phyloP scores from a whole-genome alignment of 2,888 invertebrate species.

The Reticulitermes lucifugus region DNA sequence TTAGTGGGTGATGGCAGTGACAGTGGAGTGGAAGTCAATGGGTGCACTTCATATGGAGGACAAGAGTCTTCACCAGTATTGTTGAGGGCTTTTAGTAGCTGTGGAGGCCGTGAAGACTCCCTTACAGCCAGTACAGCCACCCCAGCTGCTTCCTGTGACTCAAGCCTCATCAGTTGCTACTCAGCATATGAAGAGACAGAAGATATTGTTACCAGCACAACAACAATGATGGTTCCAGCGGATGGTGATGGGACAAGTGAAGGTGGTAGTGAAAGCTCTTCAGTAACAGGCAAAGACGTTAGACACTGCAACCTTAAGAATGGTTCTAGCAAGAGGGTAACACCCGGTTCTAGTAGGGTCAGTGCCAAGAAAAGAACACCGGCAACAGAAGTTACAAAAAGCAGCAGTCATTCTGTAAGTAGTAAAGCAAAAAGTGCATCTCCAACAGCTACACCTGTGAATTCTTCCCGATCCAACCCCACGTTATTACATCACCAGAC shows the following conservation, averaged over 20 bases:
- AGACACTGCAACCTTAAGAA: slow-evolving; percentile 49
- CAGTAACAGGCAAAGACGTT: slow-evolving; percentile 68
- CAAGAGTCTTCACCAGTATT: slow-evolving; percentile 62
- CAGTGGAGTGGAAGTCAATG: slow-evolving; percentile 81
- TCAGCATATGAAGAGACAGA: slow-evolving; percentile 75
- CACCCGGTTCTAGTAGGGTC: neutral
- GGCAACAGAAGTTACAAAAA: slow-evolving; percentile 5
- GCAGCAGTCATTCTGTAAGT: neutral
- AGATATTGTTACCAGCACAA: slow-evolving; percentile 51
- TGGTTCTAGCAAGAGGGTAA: neutral
- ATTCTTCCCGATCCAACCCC: neutral
- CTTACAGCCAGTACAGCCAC: slow-evolving; percentile 29
- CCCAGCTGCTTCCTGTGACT: slow-evolving; percentile 76
- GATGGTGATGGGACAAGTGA: slow-evolving; percentile 71
- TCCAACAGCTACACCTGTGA: neutral
- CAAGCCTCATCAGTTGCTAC: slow-evolving; percentile 81
- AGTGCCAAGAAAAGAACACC: slow-evolving; percentile 12
- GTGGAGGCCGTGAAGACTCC: slow-evolving; percentile 66
- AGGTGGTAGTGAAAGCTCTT: slow-evolving; percentile 84
- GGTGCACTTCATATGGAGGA: slow-evolving; percentile 58
- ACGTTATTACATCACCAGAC: neutral
- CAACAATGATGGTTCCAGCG: slow-evolving; percentile 56
- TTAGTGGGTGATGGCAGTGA: slow-evolving; percentile 76
- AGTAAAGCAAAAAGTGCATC: slow-evolving; percentile 1
- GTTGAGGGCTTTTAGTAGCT: slow-evolving; percentile 69